phyloP scores from a whole-genome alignment of 2,113 vertebrate species.

The Catharus minimus region DNA sequence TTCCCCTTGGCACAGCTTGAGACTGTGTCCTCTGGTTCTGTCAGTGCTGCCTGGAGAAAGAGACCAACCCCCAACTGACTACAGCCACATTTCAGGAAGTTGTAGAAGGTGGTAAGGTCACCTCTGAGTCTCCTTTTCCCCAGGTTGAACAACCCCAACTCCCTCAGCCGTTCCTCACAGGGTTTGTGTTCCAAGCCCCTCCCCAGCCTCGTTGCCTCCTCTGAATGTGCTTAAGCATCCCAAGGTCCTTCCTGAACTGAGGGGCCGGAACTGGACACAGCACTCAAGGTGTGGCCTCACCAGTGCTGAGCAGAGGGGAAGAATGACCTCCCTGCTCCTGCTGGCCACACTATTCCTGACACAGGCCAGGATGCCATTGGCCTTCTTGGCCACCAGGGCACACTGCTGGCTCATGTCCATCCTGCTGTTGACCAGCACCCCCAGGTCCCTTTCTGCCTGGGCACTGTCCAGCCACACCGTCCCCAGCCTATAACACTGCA shows the following conservation, averaged over 20 bases:
- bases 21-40: neutral
- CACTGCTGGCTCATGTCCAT: neutral
- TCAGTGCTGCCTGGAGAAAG: neutral
- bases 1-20: neutral
- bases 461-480: neutral
- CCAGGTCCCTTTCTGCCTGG: neutral
- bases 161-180: neutral
- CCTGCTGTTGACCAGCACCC: too few relatives aligned
- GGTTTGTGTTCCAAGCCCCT: neutral
- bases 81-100: too few relatives aligned
- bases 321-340: neutral
- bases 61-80: too few relatives aligned
- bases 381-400: neutral
- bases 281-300: neutral
- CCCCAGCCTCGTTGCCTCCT: neutral
- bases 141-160: neutral
- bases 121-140: neutral
- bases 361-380: neutral
- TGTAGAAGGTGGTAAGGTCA: too few relatives aligned
- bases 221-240: neutral
- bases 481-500: accelerated
- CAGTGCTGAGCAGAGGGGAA: neutral
- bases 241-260: neutral
- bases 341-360: neutral
- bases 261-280: neutral